A percentile compares a stretch with the other conserved stretches of the same genome.
phyloP scores from a whole-genome alignment of 2,113 vertebrate genomes.

The Sarotherodon lohbergeri region DNA sequence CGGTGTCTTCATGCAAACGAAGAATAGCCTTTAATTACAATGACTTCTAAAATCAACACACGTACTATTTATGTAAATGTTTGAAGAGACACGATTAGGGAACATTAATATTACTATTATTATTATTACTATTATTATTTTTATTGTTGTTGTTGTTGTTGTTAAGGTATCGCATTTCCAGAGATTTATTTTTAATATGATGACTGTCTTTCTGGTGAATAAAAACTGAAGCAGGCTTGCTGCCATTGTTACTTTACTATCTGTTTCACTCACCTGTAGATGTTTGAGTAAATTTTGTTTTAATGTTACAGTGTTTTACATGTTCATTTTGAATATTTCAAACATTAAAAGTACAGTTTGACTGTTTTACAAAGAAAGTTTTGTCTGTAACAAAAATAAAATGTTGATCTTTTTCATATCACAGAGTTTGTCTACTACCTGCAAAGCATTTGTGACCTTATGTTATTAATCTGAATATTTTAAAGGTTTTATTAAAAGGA shows the following conservation, averaged over 20 bases:
- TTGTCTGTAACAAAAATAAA: background rate
- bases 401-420: background rate
- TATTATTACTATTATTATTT: background rate
- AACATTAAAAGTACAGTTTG: background rate
- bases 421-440: background rate
- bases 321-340: background rate
- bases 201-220: background rate
- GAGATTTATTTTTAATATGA: background rate
- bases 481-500: background rate
- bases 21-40: background rate
- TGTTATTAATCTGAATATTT: background rate
- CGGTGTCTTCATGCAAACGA: background rate
- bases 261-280: background rate
- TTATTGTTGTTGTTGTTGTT: background rate
- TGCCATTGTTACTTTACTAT: background rate
- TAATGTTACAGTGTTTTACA: background rate
- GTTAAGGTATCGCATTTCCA: background rate
- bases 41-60: fast-evolving
- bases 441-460: background rate
- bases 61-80: background rate
- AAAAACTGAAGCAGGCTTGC: background rate
- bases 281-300: background rate
- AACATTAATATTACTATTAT: fast-evolving
- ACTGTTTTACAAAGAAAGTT: background rate
- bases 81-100: background rate